Percentiles rank a stretch among this genome's conserved stretches.
These are phyloP conservation scores for Nicator chloris DNA, from an alignment of 2,113 vertebrate genomes.

Conservation along the genomic window DNA sequence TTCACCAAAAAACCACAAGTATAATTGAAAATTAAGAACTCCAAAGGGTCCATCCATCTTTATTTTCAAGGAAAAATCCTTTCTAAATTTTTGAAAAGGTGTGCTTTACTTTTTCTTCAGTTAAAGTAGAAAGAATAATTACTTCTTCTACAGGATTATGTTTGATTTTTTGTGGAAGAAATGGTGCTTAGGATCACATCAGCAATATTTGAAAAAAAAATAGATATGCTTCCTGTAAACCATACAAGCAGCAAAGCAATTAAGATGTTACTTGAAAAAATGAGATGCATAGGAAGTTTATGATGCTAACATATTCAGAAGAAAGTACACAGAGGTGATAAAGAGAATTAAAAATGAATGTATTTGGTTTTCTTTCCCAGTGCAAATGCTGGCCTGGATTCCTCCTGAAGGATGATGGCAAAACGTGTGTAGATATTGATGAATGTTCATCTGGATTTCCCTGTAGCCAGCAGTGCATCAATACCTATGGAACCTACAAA, in stretches of 20 bases:
- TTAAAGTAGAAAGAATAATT: neutral
- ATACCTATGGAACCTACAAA: conserved; percentile 94
- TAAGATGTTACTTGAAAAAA: neutral
- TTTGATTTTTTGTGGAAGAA: too few species aligned
- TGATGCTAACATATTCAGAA: neutral
- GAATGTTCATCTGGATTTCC: conserved; percentile 92
- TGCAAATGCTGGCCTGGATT: conserved; percentile 99
- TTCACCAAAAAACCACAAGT: neutral
- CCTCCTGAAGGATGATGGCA: conserved; percentile 92
- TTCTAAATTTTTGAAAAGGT: neutral
- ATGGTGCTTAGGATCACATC: neutral
- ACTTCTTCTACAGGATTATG: neutral
- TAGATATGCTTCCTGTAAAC: neutral
- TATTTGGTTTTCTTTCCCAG: conserved; percentile 68
- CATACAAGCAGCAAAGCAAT: neutral
- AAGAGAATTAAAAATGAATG: neutral
- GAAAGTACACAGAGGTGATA: neutral
- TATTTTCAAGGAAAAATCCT: neutral
- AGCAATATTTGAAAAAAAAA: neutral
- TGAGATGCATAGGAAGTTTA: neutral
- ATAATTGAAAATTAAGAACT: neutral
- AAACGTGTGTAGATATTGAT: conserved; percentile 92
- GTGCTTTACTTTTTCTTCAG: neutral
- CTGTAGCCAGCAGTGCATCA: conserved; percentile 96
- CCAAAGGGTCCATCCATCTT: neutral